Base-by-base conservation (phyloP, 2,797 vertebrate genomes). In the Potorous gilbertii region DNA sequence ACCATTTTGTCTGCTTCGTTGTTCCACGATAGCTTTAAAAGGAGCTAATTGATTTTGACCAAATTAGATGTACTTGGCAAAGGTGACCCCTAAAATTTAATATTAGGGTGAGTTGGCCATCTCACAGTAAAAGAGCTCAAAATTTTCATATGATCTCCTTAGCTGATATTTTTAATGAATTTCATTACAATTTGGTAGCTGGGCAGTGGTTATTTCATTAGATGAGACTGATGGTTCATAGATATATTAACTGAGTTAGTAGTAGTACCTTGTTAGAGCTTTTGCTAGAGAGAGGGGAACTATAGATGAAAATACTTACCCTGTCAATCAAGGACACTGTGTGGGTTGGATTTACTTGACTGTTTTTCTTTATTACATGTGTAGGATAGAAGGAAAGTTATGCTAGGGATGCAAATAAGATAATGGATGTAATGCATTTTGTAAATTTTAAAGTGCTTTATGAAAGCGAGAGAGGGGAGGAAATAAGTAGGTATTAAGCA, bases 11-110 rank as follows among this genome's bases (percentile, higher is more conserved):
- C 94, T 91, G 56, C 92, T 93, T 95, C 50, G 91, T 95, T 94
- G 87, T 93, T 96, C 93, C 40, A 92, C 95, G 93, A 93, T 91
- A 93, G 56, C 62, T 96, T 97, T 96, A 95, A 56, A 95, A 46
- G 55, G 92, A 96, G 56, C 92, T 87, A 27, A 87, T 27, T 87
- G 74, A 87, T 50, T 87, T 50, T 93, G 90, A 94, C 87, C 81
- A 96, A 66, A 95, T 96, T 46, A 93, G 93, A 95, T 96, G 16
- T 90, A 89, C 93, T 90, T 54, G 74, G 93, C 54, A 95, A 91
- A 56, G 87, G 27, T 90, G 94, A 92, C 46, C 96, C 4, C 40
- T 90, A 46, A 96, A 96, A 16, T 18, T 91, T 21, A 46, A 46
- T 94, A 66, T 29, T 92, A 8, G 89, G 54, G 46, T 57, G 96